These are phyloP conservation scores for Microchrysa polita DNA, from an alignment of 2,888 invertebrate genomes.

Conservation along the genomic window DNA sequence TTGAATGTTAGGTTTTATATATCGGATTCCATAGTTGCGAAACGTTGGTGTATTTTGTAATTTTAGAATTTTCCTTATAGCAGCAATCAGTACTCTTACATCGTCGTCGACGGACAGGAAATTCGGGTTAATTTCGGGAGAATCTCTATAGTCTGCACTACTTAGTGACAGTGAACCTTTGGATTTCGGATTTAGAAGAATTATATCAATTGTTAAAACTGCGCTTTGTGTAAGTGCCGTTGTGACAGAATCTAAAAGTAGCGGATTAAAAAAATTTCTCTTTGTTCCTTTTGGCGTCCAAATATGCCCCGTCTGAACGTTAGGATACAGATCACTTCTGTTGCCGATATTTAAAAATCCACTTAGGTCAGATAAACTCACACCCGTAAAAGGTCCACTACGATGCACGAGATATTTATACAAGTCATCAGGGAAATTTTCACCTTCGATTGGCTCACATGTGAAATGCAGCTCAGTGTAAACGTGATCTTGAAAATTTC, in stretches of 20 bases:
- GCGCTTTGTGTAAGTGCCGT: not conserved
- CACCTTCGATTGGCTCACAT: constrained; percentile 59
- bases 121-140: constrained; percentile 70
- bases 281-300: constrained; percentile 57
- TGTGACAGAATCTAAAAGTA: constrained; percentile 52
- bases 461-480: constrained; percentile 65
- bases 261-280: constrained; percentile 56
- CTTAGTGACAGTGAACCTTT: constrained; percentile 67
- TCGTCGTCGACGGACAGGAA: constrained; percentile 70
- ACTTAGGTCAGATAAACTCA: not conserved
- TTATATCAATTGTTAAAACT: constrained; percentile 49
- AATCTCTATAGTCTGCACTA: constrained; percentile 67
- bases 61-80: constrained; percentile 58
- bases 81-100: constrained; percentile 59
- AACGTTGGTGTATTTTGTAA: constrained; percentile 62
- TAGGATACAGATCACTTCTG: constrained; percentile 60
- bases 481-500: constrained; percentile 83
- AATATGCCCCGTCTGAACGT: constrained; percentile 66
- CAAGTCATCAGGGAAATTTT: not conserved
- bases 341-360: constrained; percentile 19
- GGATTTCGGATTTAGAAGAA: constrained; percentile 65
- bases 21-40: constrained; percentile 59
- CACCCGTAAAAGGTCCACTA: constrained; percentile 48
- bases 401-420: not conserved
- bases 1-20: constrained; percentile 71